phyloP scores from a whole-genome alignment of 2,888 invertebrate species.

The Smittia aterrima region DNA sequence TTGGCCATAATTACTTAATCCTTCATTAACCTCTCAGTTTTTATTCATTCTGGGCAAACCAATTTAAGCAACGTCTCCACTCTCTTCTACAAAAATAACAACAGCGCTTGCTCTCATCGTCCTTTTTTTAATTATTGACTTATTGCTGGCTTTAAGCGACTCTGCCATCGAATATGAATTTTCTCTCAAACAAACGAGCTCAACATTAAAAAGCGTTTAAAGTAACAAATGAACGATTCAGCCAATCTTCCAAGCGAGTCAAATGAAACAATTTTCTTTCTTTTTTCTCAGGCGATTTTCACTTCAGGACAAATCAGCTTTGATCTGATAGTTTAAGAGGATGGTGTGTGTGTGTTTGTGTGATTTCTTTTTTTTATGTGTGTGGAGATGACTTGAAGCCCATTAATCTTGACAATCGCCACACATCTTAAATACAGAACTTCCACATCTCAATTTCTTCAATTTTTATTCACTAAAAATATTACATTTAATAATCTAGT shows the following conservation, averaged over 20 bases:
- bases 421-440: conserved; percentile 1
- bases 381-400: no score
- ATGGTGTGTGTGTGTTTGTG: no score
- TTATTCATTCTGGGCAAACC: not conserved
- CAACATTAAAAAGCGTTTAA: conserved; percentile 8
- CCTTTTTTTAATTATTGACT: not conserved
- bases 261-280: no score
- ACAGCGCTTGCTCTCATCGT: not conserved
- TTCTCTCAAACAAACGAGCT: not conserved
- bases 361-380: no score
- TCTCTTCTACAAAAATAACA: conserved; percentile 23
- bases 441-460: not conserved
- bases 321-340: no score
- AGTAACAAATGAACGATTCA: not conserved
- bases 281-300: no score
- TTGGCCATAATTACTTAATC: conserved; percentile 12
- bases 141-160: not conserved
- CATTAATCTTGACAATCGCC: no score
- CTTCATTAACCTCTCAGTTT: not conserved
- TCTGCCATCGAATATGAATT: not conserved
- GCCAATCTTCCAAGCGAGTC: not conserved
- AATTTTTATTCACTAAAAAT: conserved; percentile 32
- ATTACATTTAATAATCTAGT: conserved; percentile 37
- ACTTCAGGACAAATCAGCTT: no score
- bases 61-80: not conserved